A percentile compares a stretch with the other conserved stretches of the same genome.
Conservation (phyloP, 2,113 vertebrate species). For the Alligator mississippiensis region DNA sequence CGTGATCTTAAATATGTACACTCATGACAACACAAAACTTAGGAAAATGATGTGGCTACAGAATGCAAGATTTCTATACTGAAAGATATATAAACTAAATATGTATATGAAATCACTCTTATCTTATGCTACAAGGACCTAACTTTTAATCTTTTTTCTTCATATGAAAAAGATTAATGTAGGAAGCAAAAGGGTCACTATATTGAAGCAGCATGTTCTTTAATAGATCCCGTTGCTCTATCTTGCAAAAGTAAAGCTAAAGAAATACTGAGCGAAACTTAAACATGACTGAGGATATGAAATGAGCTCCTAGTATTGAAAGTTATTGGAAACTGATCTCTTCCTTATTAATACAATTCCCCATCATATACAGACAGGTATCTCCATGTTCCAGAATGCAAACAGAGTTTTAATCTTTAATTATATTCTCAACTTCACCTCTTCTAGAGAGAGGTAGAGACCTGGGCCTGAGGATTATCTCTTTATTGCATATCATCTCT, state of each 20-base stretch:
- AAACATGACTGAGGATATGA: conserved; percentile 60
- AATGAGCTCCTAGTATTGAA: conserved; percentile 57
- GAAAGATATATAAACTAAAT: conserved; percentile 15
- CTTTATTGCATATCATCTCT: conserved; percentile 85
- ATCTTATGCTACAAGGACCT: conserved; percentile 5
- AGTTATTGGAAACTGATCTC: conserved; percentile 86
- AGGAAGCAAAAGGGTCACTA: conserved; percentile 23
- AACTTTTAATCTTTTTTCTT: conserved; percentile 9
- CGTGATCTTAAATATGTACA: not conserved
- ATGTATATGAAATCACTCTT: conserved; percentile 12
- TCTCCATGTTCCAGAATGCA: conserved; percentile 81
- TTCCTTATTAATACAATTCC: conserved; percentile 84
- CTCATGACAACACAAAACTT: not conserved
- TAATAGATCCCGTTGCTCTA: conserved; percentile 29
- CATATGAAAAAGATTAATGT: conserved; percentile 46
- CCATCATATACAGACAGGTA: conserved; percentile 73
- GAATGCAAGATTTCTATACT: rapidly evolving
- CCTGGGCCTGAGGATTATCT: conserved; percentile 79
- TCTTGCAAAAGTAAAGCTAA: conserved; percentile 29
- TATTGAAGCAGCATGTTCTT: conserved; percentile 30
- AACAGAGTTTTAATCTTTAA: conserved; percentile 89
- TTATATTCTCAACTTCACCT: conserved; percentile 82
- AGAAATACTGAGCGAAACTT: conserved; percentile 28
- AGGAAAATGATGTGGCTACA: rapidly evolving
- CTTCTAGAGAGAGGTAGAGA: conserved; percentile 73